Evolutionary conservation across 1,140 invertebrate genomes (phyloP), one percentile per base, ranked within the genome.

Genomic region (Microplitis demolitor): DNA sequence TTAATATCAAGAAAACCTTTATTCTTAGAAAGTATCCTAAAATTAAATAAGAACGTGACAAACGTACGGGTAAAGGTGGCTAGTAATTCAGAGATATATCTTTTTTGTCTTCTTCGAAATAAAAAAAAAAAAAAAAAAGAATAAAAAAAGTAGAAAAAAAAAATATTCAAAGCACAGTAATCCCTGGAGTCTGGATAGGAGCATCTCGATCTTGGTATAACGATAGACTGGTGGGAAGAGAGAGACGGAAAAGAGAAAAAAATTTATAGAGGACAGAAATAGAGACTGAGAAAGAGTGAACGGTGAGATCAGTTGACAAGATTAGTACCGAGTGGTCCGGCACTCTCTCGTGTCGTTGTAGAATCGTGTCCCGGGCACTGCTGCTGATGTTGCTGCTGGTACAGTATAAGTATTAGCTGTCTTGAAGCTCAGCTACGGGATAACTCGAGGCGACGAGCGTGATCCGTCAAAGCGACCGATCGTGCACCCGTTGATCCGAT

Each of bases 381-480:
- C 35, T 37, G 34, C 33, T 45, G 64, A 3, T 45, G 39, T 45
- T 9, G 39, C 8, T 45, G 39, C 11, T 9, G 39, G 39, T 45
- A 45, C 11, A 45, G 6, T 9, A 45, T 45, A 45, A 45, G 39
- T 45, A 45, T 45, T 45, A 67, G 63, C 71, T 72, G 63, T 72
- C 70, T 66, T 58, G 53, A 9, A 24, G 24, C 50, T n/a, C 62
- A 56, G 64, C 51, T 66, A 35, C n/a, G 16, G 45, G 37, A 72
- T 72, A 72, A 66, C 63, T 61, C 64, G 64, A 72, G 16, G 64
- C 71, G 64, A 67, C 24, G 64, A 72, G 63, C 71, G 71, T 72
- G 71, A 72, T 72, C 71, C 64, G 71, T 72, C 66, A 72, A 72
- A 72, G 66, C 64, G 71, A 72, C 64, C 71, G 66, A 67, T 72